A percentile compares a stretch with the other conserved stretches of the same genome.
These are phyloP conservation scores for Rhipidura dahli DNA, from an alignment of 2,113 vertebrate species.

Conservation along the genomic window DNA sequence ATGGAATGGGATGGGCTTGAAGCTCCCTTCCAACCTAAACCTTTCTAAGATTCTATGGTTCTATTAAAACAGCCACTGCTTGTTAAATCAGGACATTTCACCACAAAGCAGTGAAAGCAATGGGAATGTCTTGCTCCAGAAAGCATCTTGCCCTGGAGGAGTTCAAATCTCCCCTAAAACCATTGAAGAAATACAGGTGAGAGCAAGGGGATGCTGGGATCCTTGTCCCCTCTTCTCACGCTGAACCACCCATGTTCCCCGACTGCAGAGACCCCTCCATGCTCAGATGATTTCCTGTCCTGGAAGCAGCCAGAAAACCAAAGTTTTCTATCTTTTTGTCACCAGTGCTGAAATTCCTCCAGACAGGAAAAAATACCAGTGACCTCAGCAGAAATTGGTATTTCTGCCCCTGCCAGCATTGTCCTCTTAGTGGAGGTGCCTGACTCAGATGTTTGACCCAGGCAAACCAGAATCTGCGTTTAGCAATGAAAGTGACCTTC, in stretches of 20 bases:
- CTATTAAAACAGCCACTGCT: neutral
- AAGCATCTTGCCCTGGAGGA: neutral
- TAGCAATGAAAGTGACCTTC: neutral
- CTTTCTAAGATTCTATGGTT: neutral
- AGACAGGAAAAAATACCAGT: neutral
- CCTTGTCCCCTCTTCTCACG: neutral
- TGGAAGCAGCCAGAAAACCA: neutral
- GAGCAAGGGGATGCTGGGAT: neutral
- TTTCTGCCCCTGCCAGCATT: neutral
- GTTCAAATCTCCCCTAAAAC: neutral
- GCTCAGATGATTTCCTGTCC: neutral
- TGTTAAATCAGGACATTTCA: neutral
- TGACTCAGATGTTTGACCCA: neutral
- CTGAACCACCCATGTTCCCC: accelerated
- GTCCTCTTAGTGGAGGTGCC: neutral
- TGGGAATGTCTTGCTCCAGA: neutral
- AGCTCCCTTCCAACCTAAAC: neutral
- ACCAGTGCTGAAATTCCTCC: neutral
- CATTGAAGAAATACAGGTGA: neutral
- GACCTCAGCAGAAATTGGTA: neutral
- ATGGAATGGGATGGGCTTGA: neutral
- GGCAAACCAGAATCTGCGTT: neutral
- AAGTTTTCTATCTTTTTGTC: neutral
- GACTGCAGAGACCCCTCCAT: neutral
- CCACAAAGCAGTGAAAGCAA: accelerated